Evolutionary conservation across 2,888 invertebrate species (phyloP).

Genomic region (Pandemis cinnamomeana): DNA sequence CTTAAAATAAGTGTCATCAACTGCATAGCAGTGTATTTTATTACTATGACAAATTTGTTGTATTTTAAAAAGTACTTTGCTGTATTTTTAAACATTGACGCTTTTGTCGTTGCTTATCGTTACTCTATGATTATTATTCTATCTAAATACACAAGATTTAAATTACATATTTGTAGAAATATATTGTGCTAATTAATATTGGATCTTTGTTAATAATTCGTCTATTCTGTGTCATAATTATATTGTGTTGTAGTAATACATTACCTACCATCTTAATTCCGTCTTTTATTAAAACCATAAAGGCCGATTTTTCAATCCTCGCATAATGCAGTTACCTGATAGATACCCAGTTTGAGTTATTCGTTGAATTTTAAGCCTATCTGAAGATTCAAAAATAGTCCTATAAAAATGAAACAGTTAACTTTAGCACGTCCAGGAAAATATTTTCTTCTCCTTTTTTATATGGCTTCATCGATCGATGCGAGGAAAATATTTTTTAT

Average conservation of each 20-base stretch:
- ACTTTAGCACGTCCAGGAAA: no score
- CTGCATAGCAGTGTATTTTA: constrained; percentile 62
- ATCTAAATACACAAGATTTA: constrained; percentile 14
- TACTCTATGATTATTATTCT: constrained; percentile 17
- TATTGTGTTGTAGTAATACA: constrained; percentile 39
- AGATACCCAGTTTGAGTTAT: no score
- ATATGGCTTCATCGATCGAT: no score
- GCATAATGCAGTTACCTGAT: no score
- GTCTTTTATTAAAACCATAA: neutral
- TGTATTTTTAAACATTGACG: constrained; percentile 24
- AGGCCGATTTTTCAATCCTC: no score
- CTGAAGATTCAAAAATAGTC: no score
- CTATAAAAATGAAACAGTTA: no score
- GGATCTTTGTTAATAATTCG: constrained; percentile 21
- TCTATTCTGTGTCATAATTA: constrained; percentile 36
- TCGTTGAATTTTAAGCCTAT: no score
- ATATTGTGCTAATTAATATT: constrained; percentile 19
- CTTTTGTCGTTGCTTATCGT: constrained; percentile 21
- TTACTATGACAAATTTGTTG: constrained; percentile 44
- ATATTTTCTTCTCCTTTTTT: no score
- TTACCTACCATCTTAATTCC: constrained; percentile 8
- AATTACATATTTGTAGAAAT: constrained; percentile 14
- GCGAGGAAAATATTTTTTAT: no score
- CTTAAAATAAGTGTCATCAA: neutral
- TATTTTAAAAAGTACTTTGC: constrained; percentile 8